These are phyloP conservation scores for Petrocephalus schoutedeni DNA, from an alignment of 2,797 vertebrate genomes.

Conservation along the genomic window DNA sequence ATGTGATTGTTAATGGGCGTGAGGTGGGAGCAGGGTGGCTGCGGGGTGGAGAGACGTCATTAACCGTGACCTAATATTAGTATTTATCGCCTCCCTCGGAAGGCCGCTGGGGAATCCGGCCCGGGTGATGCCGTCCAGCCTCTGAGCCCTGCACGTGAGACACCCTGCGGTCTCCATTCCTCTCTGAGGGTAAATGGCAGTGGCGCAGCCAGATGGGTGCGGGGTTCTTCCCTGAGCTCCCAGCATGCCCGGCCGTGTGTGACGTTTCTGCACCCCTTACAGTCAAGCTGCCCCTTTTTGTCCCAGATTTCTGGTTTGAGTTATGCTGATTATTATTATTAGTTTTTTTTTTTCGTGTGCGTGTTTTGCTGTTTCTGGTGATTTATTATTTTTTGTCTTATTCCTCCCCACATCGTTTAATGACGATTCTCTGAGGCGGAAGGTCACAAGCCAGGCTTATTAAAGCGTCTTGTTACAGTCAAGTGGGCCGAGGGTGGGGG, in stretches of 20 bases:
- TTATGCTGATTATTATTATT: neutral
- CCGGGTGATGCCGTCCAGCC: neutral
- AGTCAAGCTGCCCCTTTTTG: neutral
- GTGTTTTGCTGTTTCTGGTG: neutral
- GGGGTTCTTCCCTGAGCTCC: neutral
- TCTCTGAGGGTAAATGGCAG: neutral
- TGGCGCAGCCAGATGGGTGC: neutral
- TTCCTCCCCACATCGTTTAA: neutral
- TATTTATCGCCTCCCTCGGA: neutral
- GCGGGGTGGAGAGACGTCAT: neutral
- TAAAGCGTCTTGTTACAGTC: neutral
- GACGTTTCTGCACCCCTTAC: neutral
- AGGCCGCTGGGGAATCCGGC: neutral
- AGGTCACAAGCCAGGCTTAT: neutral
- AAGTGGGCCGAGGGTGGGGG: neutral
- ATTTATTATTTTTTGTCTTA: neutral
- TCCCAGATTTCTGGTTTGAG: neutral
- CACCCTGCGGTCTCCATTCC: neutral
- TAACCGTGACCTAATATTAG: constrained; percentile 6
- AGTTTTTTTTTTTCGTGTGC: neutral
- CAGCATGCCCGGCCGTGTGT: neutral
- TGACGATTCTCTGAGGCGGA: neutral
- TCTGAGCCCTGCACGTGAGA: neutral
- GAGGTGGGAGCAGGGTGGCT: neutral
- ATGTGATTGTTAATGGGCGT: neutral